A percentile compares a stretch with the other conserved stretches of the same genome.
These are phyloP conservation scores for Emmelina monodactyla DNA, from an alignment of 2,888 invertebrate species.

Conservation along the genomic window DNA sequence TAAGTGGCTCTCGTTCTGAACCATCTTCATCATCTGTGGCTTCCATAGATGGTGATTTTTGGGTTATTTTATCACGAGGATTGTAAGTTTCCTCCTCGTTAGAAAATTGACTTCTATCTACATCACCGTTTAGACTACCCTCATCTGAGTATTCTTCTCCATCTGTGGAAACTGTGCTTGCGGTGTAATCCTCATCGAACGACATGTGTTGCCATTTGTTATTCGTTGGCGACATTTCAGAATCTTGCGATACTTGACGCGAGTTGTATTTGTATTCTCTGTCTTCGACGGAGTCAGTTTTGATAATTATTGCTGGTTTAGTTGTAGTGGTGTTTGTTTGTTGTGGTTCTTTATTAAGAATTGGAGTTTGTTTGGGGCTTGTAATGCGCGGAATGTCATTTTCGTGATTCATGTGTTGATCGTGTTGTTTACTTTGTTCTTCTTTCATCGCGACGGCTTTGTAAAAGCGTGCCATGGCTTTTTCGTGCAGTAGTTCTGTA, in stretches of 20 bases:
- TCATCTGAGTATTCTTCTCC: slow-evolving; percentile 53
- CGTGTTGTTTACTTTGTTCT: slow-evolving; percentile 52
- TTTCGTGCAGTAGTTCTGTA: slow-evolving; percentile 82
- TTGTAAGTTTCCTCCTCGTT: slow-evolving; percentile 74
- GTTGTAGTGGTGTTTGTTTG: slow-evolving; percentile 3
- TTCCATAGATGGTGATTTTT: slow-evolving; percentile 29
- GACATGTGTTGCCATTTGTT: slow-evolving; percentile 57
- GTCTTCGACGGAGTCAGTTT: slow-evolving; percentile 39
- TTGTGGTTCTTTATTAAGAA: slow-evolving; percentile 14
- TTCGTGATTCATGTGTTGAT: slow-evolving; percentile 22
- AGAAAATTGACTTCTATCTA: slow-evolving; percentile 33
- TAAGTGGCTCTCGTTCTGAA: slow-evolving; percentile 66
- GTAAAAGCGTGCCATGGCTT: slow-evolving; percentile 83
- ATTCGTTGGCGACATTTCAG: slow-evolving; percentile 32
- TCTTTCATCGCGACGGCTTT: slow-evolving; percentile 80
- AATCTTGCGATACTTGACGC: slow-evolving; percentile 32
- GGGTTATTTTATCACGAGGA: slow-evolving; percentile 63
- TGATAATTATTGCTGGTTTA: slow-evolving; percentile 32
- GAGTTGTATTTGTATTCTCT: slow-evolving; percentile 29
- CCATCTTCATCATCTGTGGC: slow-evolving; percentile 46
- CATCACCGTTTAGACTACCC: slow-evolving; percentile 42
- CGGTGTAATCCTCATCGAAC: slow-evolving; percentile 70
- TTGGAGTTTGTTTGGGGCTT: slow-evolving; percentile 20
- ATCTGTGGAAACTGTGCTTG: slow-evolving; percentile 68
- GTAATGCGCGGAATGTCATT: slow-evolving; percentile 44